phyloP scores from a whole-genome alignment of 2,888 invertebrate genomes.

The Metellina segmentata region DNA sequence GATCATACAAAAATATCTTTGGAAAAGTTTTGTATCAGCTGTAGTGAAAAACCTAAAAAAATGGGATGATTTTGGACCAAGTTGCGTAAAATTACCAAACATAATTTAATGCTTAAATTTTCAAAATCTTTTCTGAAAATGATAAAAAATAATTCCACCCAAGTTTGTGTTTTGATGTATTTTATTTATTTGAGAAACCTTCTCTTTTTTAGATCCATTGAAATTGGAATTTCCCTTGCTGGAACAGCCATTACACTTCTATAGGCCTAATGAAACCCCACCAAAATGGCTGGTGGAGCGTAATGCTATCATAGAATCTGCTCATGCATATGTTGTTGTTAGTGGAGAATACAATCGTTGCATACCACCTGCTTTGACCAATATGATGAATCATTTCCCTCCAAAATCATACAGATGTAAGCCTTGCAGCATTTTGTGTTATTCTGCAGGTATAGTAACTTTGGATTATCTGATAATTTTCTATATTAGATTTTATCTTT shows the following conservation, averaged over 20 bases:
- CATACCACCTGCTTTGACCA: conserved; percentile 81
- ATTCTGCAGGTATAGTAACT: conserved; percentile 79
- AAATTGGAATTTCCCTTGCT: conserved; percentile 80
- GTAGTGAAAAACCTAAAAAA: no score
- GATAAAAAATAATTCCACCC: no score
- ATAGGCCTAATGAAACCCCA: conserved; percentile 73
- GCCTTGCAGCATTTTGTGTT: conserved; percentile 80
- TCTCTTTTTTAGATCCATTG: conserved; percentile 80
- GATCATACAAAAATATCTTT: no score
- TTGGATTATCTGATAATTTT: background rate
- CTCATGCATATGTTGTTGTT: conserved; percentile 82
- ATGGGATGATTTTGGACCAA: no score
- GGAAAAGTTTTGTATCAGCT: no score
- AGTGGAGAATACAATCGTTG: conserved; percentile 80
- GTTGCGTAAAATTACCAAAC: no score
- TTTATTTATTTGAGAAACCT: background rate
- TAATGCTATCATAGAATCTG: conserved; percentile 79
- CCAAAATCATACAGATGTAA: conserved; percentile 80
- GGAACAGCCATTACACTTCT: conserved; percentile 80
- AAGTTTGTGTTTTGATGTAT: no score
- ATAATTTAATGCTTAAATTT: no score
- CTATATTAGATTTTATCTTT: no score
- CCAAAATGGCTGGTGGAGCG: conserved; percentile 80
- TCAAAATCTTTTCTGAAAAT: no score
- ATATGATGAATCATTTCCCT: conserved; percentile 82